Conservation (phyloP, 1,140 invertebrate genomes). For the Chelonus insularis region DNA sequence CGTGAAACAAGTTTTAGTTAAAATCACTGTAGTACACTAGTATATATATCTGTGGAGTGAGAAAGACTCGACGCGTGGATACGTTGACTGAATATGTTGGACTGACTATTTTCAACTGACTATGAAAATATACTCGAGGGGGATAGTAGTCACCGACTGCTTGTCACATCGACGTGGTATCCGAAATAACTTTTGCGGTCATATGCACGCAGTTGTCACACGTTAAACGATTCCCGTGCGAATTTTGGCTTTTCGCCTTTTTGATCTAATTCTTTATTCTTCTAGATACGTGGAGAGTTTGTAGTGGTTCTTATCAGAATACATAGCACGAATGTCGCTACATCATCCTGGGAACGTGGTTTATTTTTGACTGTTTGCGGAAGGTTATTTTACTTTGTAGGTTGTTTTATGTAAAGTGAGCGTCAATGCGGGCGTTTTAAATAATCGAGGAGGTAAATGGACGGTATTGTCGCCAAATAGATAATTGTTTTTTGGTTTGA, state of each 20-base stretch:
- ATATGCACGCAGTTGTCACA: slow-evolving; percentile 14
- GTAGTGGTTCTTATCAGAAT: too few relatives aligned
- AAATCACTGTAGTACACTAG: not conserved
- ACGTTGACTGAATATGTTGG: slow-evolving; percentile 53
- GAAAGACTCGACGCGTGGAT: not conserved
- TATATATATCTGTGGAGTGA: not conserved
- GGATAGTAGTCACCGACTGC: slow-evolving; percentile 36
- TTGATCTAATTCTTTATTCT: not conserved
- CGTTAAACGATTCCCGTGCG: not conserved
- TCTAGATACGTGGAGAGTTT: too few relatives aligned
- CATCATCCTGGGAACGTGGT: too few relatives aligned
- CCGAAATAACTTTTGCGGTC: slow-evolving; percentile 36
- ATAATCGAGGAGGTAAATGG: too few relatives aligned
- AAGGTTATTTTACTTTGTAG: too few relatives aligned
- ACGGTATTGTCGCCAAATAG: too few relatives aligned
- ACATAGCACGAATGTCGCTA: too few relatives aligned
- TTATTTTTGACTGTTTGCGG: too few relatives aligned
- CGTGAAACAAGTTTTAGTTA: not conserved
- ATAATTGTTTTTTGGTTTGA: too few relatives aligned
- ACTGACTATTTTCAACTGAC: slow-evolving; percentile 55
- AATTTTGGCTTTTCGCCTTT: slow-evolving; percentile 18
- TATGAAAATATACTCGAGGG: slow-evolving; percentile 51
- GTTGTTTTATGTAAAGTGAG: too few relatives aligned
- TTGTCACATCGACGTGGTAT: slow-evolving; percentile 35
- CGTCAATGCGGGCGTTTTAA: too few relatives aligned